Evolutionary conservation across 2,113 vertebrate species (phyloP), one percentile per base, ranked within the genome.

Genomic region (Gobio gobio): DNA sequence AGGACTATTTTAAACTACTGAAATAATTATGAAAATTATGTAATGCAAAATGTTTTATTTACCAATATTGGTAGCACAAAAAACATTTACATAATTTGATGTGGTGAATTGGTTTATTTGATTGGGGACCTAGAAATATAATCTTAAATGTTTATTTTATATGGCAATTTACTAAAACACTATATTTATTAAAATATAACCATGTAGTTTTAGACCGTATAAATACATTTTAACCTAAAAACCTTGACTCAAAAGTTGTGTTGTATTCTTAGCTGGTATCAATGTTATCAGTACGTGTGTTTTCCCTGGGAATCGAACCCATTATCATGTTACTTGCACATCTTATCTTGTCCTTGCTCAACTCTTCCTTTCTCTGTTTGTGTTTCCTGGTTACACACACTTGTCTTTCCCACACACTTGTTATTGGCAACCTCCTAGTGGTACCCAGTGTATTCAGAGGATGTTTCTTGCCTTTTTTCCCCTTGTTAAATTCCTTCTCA

Each of bases 401-500:
- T 76, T 76, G 49, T 61, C 76, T 81, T 74, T 75, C 16, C 49
- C 40, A 47, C 36, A 64, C 26, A 18, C 51, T 73, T 18, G 24
- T 58, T 80, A 10, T 29, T 43, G 63, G 45, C 78, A 63, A 63
- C 79, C 45, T 80, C 40, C n/a, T 68, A 20, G 45, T 72, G 47
- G 64, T 82, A n/a, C 49, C 80, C 63, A 56, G 49, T 58, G 20
- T 56, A 56, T 72, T 56, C 64, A 56, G 49, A 36, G 66, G 49
- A 54, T 20, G 5, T 64, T 82, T 72, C 80, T 24, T 72, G 49
- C 20, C 12, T 72, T 82, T 51, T 56, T 72, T 12, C 26, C 18
- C 78, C 76, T 78, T 59, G 76, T 59, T 78, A 78, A 78, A 58
- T 59, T 70, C 63, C 82, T 74, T 77, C 89, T 87, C 82, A 86